These are phyloP conservation scores for Brachionus rotundiformis DNA, from an alignment of 1,140 invertebrate species.

Conservation along the genomic window DNA sequence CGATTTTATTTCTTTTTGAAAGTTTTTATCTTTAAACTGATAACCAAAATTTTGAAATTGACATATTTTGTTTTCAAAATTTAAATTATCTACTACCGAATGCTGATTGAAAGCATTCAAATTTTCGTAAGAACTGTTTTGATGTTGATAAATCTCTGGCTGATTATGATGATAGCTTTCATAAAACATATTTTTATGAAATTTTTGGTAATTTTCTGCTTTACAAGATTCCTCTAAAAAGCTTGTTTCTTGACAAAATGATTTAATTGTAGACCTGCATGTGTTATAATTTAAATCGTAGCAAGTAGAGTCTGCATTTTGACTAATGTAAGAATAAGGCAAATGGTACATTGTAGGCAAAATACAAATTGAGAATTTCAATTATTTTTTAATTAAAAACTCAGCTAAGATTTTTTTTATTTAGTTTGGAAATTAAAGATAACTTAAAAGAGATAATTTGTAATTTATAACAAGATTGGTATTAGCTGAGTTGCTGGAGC, in stretches of 20 bases:
- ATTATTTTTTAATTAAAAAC: slow-evolving; percentile 35
- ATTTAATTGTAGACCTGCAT: slow-evolving; percentile 24
- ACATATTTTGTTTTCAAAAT: background rate
- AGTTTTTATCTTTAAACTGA: background rate
- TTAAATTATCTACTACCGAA: background rate
- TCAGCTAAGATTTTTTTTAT: slow-evolving; percentile 28
- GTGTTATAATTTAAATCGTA: slow-evolving; percentile 41
- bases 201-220: slow-evolving; percentile 29
- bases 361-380: background rate
- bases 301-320: background rate
- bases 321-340: background rate
- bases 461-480: slow-evolving; percentile 16
- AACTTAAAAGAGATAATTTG: slow-evolving; percentile 20
- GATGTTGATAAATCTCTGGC: background rate
- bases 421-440: background rate
- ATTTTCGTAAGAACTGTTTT: background rate
- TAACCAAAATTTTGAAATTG: background rate
- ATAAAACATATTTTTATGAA: slow-evolving; percentile 32
- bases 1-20: background rate
- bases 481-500: background rate
- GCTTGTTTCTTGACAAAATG: background rate
- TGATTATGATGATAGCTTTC: slow-evolving; percentile 39
- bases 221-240: background rate
- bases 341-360: slow-evolving; percentile 19
- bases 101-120: background rate